Percentiles rank a stretch among this genome's conserved stretches.
phyloP scores from a whole-genome alignment of 2,888 invertebrate genomes.

The Ceratothoa steindachneri region DNA sequence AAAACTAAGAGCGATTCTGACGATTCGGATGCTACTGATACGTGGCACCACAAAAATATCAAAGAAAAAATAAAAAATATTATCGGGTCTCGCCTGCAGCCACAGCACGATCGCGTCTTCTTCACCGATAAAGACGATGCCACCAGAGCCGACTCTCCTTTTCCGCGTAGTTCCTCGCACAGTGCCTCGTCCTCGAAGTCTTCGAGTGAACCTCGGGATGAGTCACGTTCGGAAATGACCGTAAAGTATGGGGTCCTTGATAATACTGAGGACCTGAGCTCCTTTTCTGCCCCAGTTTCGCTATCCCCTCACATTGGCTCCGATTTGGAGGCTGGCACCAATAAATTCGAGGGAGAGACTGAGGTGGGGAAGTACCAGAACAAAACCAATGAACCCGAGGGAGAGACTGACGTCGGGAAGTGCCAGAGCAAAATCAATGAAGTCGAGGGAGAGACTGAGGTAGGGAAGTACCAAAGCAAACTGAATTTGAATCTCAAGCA shows the following conservation, averaged over 20 bases:
- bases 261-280: background rate
- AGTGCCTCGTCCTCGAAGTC: background rate
- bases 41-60: conserved; percentile 8
- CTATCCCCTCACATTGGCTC: too few species aligned
- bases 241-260: background rate
- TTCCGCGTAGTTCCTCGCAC: background rate
- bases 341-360: background rate
- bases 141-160: background rate
- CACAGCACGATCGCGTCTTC: background rate
- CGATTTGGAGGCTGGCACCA: too few species aligned
- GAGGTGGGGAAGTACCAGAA: background rate
- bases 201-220: background rate
- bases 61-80: conserved; percentile 6
- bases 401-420: background rate
- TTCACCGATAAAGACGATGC: background rate
- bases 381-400: background rate
- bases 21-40: background rate
- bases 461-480: background rate
- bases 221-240: background rate
- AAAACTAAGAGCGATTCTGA: background rate
- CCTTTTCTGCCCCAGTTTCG: too few species aligned
- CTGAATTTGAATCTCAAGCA: background rate
- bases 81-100: background rate
- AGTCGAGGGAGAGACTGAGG: background rate
- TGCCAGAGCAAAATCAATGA: background rate